Conservation (phyloP, 2,113 vertebrate genomes). For the Tor tambroides region DNA sequence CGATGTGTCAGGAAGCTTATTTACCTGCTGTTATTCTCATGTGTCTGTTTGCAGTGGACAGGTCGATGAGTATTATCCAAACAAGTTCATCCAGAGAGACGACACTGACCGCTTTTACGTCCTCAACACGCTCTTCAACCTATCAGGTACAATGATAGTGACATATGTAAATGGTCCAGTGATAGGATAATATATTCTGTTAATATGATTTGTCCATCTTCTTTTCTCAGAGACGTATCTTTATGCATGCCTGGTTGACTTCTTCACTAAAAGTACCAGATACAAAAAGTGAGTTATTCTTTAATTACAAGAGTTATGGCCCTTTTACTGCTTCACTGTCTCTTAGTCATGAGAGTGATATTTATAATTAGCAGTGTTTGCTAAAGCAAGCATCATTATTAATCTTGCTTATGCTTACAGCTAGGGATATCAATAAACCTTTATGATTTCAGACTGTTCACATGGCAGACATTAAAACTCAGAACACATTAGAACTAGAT, state of each 20-base stretch:
- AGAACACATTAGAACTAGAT: not conserved
- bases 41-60: constrained; percentile 69
- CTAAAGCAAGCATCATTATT: not conserved
- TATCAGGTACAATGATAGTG: constrained; percentile 74
- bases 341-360: not conserved
- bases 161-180: not conserved
- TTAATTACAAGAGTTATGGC: not conserved
- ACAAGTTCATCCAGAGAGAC: constrained; percentile 86
- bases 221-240: constrained; percentile 81
- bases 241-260: constrained; percentile 83
- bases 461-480: not conserved
- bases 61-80: constrained; percentile 80
- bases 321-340: not conserved
- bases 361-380: not conserved
- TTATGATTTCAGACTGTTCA: not conserved
- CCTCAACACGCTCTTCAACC: constrained; percentile 85
- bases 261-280: constrained; percentile 79
- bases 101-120: constrained; percentile 82
- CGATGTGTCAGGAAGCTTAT: not conserved
- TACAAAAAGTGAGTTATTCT: constrained; percentile 75
- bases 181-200: not conserved
- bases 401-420: not conserved
- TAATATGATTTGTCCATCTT: not conserved
- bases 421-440: not conserved
- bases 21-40: not conserved